These are phyloP conservation scores for Drosophila austrosaltans DNA, from an alignment of 2,888 invertebrate species.

Conservation along the genomic window DNA sequence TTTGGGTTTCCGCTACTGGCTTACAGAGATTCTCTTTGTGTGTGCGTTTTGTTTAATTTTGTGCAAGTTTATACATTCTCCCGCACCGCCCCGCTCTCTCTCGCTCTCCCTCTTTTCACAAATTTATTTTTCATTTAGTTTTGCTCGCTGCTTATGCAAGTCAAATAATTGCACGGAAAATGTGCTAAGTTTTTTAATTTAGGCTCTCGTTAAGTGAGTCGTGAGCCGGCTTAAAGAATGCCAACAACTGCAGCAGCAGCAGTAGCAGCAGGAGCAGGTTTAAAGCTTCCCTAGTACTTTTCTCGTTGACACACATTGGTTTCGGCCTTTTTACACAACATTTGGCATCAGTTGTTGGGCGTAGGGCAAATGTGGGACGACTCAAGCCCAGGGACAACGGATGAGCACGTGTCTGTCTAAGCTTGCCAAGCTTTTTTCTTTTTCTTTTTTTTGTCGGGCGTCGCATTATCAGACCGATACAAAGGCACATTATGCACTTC, in stretches of 20 bases:
- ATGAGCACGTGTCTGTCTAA: slow-evolving; percentile 25
- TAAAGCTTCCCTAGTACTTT: slow-evolving; percentile 41
- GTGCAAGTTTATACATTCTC: slow-evolving; percentile 36
- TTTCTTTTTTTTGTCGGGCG: slow-evolving; percentile 34
- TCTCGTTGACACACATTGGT: slow-evolving; percentile 65
- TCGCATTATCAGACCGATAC: slow-evolving; percentile 75
- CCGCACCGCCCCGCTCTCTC: not conserved
- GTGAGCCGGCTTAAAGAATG: slow-evolving; percentile 17
- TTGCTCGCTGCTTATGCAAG: slow-evolving; percentile 59
- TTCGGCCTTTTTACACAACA: slow-evolving; percentile 73
- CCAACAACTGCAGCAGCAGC: slow-evolving; percentile 1
- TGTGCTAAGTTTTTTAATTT: slow-evolving; percentile 71
- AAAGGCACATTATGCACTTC: slow-evolving; percentile 76
- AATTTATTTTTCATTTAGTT: slow-evolving; percentile 24
- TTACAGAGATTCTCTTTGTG: slow-evolving; percentile 57
- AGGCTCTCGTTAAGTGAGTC: slow-evolving; percentile 41
- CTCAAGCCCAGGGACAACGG: slow-evolving; percentile 17
- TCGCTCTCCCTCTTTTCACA: too few species aligned
- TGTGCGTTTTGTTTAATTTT: slow-evolving; percentile 68
- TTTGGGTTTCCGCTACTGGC: slow-evolving; percentile 20
- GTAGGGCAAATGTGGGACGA: slow-evolving; percentile 2
- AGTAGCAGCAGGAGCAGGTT: slow-evolving; percentile 14
- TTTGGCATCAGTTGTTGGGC: slow-evolving; percentile 58
- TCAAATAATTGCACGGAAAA: slow-evolving; percentile 64
- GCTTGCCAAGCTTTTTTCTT: slow-evolving; percentile 62